A percentile compares a stretch with the other conserved stretches of the same genome.
phyloP scores from a whole-genome alignment of 2,797 vertebrate species.

The Coccyzus lansbergi region DNA sequence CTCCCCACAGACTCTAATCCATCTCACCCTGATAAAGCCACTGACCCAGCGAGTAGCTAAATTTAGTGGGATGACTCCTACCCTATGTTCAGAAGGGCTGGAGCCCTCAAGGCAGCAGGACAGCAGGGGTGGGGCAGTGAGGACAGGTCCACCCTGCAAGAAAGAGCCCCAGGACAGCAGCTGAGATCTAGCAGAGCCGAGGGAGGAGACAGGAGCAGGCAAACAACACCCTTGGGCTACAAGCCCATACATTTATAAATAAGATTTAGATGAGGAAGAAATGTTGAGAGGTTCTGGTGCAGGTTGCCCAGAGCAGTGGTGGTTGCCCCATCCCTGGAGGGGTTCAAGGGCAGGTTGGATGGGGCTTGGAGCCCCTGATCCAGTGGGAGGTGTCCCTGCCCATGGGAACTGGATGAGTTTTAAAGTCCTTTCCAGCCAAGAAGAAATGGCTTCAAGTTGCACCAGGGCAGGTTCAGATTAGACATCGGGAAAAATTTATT shows the following conservation, averaged over 20 bases:
- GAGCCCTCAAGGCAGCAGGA: not conserved
- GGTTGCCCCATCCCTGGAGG: no score
- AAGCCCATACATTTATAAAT: not conserved
- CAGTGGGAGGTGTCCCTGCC: no score
- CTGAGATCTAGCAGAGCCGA: not conserved
- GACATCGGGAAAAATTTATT: no score
- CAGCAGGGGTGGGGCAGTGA: rapidly evolving
- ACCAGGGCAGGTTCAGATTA: no score
- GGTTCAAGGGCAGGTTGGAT: no score
- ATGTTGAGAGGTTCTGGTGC: no score
- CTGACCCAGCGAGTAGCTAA: not conserved
- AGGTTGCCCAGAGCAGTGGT: no score
- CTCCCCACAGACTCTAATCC: not conserved
- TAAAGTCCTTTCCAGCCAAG: no score
- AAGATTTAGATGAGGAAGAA: no score
- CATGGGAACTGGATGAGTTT: no score
- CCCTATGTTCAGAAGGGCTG: not conserved
- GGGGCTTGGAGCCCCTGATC: no score
- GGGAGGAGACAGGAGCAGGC: not conserved
- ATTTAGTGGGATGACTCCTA: constrained; percentile 34
- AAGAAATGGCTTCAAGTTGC: no score
- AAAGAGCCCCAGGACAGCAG: not conserved
- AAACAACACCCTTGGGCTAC: rapidly evolving
- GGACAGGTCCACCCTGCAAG: not conserved
- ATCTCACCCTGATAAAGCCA: not conserved